Percentiles rank a stretch among this genome's conserved stretches.
Evolutionary conservation across 2,888 invertebrate species (phyloP).

Genomic region (Tipula vernalis): DNA sequence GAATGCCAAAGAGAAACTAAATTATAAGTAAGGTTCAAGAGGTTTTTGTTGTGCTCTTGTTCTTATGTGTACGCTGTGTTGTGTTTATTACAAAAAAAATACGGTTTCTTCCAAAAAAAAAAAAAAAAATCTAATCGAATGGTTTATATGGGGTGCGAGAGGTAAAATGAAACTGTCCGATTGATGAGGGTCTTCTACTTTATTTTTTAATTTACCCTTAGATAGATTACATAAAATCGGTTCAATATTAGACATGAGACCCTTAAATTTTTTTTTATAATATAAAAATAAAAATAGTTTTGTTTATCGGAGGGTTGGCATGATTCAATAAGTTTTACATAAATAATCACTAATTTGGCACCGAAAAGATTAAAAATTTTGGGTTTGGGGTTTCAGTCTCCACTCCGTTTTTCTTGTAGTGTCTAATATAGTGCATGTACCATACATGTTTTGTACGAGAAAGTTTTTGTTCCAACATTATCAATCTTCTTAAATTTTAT

Average conservation of each 20-base stretch:
- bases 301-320: background rate
- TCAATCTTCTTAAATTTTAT: background rate
- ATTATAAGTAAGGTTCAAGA: background rate
- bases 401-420: background rate
- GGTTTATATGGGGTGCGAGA: background rate
- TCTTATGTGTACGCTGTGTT: background rate
- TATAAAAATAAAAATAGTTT: background rate
- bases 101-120: background rate
- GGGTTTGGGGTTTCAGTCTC: background rate
- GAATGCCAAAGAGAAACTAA: background rate
- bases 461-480: background rate
- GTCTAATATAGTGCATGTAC: background rate
- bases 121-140: constrained; percentile 5
- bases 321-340: background rate
- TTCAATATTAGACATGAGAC: background rate
- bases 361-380: background rate
- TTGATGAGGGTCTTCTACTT: constrained; percentile 15
- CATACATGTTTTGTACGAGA: background rate
- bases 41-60: background rate
- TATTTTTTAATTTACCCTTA: background rate
- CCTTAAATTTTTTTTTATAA: background rate
- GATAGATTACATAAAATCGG: background rate
- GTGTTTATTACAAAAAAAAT: background rate
- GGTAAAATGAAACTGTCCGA: constrained; percentile 14
- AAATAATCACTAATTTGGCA: background rate